phyloP scores from a whole-genome alignment of 2,113 vertebrate species.

The Plotosus lineatus region DNA sequence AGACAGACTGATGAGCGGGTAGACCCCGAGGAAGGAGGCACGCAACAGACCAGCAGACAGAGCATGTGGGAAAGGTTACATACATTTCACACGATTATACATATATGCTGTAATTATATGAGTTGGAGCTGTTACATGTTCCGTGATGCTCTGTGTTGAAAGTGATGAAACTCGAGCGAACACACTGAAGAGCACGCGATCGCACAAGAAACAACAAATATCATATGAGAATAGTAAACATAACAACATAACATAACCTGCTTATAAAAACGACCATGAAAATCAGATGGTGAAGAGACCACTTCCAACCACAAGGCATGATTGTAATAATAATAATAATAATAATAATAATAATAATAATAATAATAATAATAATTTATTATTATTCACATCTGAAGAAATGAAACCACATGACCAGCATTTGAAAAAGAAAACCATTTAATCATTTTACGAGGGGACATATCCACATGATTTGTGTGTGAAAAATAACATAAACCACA shows the following conservation, averaged over 20 bases:
- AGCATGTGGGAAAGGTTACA: not conserved
- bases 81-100: not conserved
- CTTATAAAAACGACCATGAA: not conserved
- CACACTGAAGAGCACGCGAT: not conserved
- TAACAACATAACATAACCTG: not conserved
- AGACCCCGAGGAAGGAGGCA: slow-evolving; percentile 6
- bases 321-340: no score
- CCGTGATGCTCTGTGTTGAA: not conserved
- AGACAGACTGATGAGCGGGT: slow-evolving; percentile 46
- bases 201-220: not conserved
- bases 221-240: not conserved
- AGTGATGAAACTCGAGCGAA: not conserved
- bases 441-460: not conserved
- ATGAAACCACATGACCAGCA: not conserved
- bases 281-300: not conserved
- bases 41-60: not conserved
- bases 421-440: not conserved
- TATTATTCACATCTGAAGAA: not conserved
- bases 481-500: not conserved
- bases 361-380: no score
- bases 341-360: no score
- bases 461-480: not conserved
- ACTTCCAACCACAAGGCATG: no score
- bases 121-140: not conserved
- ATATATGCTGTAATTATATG: not conserved